Evolutionary conservation across 2,888 invertebrate genomes (phyloP), one percentile per base, ranked within the genome.

Genomic region (Campoplex nolae): DNA sequence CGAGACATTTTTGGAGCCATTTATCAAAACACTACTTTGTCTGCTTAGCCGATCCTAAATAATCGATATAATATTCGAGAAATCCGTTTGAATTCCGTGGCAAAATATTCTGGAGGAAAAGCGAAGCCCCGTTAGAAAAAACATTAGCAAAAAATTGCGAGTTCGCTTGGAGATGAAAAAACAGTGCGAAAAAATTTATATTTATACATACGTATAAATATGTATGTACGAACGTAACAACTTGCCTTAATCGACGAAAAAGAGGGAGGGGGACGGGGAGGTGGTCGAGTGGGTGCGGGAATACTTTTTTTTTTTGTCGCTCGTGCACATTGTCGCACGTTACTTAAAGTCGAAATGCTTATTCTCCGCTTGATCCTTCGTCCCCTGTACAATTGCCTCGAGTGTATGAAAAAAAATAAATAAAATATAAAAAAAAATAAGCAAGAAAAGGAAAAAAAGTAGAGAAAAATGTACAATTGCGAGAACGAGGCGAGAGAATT

Each of bases 221-320:
- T 16, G 76, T 56, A 73, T 67, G 76, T 85, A 74, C 35, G 62
- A 74, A 85, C 56, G 42, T 62, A 62, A 51, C 6, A 58, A 83
- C 48, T 79, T 86, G 86, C 86, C 86, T 86, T 86, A 86, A 86
- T 76, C 38, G 75, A 80, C 71, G 83, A 71, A 68, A 54, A 75
- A 51, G 51, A 76, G 18, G 65, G 13, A 45, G 71, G 38, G 38
- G 38, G 38, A 23, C 23, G 23, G 23, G 23, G 23, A 23, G 23
- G 23, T 23, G 23, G 23, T 23, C 56, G 51, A 65, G 54, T 56
- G 56, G 32, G 68, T 45, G 45, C 13, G 3, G 13, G 1, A 45
- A 45, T 45, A 42, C 23, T 18, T n/a, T 9, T 38, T 23, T 23
- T 28, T 67, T 38, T 68, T 68, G n/a, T 23, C 7, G 11, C 45